These are phyloP conservation scores for Cyprinodon variegatus DNA, from an alignment of 2,113 vertebrate species.

Conservation along the genomic window DNA sequence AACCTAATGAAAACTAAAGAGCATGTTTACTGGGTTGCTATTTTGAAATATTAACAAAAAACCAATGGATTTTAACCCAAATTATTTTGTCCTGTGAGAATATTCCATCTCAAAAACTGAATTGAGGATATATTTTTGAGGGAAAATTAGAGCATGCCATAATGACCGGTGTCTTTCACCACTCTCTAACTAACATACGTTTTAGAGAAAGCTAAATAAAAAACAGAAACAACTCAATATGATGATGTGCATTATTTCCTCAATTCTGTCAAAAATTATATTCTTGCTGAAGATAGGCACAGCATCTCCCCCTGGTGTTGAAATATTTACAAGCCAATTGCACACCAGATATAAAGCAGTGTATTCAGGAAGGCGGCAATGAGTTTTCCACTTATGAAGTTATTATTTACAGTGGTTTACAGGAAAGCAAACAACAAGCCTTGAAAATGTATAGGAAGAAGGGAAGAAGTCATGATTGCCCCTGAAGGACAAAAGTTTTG, in stretches of 20 bases:
- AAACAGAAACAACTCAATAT: not conserved
- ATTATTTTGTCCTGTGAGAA: not conserved
- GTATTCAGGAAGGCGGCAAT: not conserved
- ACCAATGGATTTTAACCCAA: not conserved
- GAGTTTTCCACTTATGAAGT: not conserved
- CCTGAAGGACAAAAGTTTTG: too few relatives aligned
- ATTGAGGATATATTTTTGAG: not conserved
- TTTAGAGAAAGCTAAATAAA: not conserved
- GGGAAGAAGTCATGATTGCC: too few relatives aligned
- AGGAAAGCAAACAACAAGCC: not conserved
- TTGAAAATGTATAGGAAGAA: too few relatives aligned
- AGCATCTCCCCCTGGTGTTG: conserved; percentile 50
- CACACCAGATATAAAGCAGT: not conserved
- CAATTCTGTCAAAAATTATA: not conserved
- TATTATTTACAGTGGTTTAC: not conserved
- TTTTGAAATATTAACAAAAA: not conserved
- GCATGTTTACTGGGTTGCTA: not conserved
- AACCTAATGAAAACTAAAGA: not conserved
- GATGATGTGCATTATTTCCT: not conserved
- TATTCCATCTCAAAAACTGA: not conserved
- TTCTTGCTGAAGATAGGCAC: conserved; percentile 12
- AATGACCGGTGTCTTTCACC: not conserved
- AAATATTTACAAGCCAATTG: not conserved
- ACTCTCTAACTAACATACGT: not conserved
- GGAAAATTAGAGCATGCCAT: not conserved